Base-by-base conservation (phyloP, 2,113 vertebrate genomes). In the Eubucco bourcierii region DNA sequence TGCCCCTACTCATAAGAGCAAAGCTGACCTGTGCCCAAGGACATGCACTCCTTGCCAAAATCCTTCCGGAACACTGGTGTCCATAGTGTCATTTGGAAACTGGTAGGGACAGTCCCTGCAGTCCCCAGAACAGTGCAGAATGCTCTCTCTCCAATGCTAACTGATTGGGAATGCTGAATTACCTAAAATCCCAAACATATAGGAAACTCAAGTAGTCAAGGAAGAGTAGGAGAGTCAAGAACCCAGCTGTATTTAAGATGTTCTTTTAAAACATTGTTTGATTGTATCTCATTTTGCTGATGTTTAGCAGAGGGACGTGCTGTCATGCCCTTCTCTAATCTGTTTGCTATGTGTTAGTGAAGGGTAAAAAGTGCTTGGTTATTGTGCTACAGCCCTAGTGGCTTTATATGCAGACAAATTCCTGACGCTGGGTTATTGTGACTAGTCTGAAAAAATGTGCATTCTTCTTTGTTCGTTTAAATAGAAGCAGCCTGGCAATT, bases 331-430 rank as follows among this genome's bases (percentile, higher is more conserved):
- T 13, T 64, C 58, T 84, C 13, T 29, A 65, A 66, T 25, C 14
- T 15, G 21, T 71, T 83, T 70, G 39, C 33, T 67, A 0, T 10
- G 15, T 61, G 27, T 50, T 76, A 81, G 84, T 12, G 75, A 94
- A 53, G 55, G 53, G 50, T 84, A 44, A 73, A 93, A 95, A 82
- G 39, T 29, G 12, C 19, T 84, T 58, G 19, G 8, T 13, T 78
- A 58, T 9, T 53, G 29, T 46, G 25, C 31, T 81, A 20, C 25
- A 74, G 9, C 28, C 6, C 1, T 37, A 10, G 16, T 56, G 56
- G 78, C 71, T 86, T 88, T 59, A 50, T 59, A 66, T 19, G 34
- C 91, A 86, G 67, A 76, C n/a, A 92, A 76, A 92, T 73, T 95
- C 78, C 87, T 92, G 60, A 92, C 74, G 71, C 59, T 82, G 24